phyloP scores from a whole-genome alignment of 2,888 invertebrate genomes.

The Buathra laborator region DNA sequence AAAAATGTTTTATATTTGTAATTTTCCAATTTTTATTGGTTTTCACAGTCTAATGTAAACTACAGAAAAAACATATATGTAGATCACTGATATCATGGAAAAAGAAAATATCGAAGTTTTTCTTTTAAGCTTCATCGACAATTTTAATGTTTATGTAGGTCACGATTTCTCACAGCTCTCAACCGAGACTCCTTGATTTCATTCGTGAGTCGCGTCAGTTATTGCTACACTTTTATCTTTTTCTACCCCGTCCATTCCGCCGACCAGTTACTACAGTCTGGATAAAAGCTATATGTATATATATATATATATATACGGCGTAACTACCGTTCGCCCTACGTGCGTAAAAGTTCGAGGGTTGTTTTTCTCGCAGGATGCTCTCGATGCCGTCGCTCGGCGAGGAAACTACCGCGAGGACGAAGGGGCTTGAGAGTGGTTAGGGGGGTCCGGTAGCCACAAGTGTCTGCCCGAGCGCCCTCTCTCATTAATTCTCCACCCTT shows the following conservation, averaged over 20 bases:
- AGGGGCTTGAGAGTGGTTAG: conserved; percentile 68
- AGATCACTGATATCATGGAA: too few species aligned
- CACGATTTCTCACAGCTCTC: not conserved
- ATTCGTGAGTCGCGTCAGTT: not conserved
- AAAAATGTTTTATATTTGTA: too few species aligned
- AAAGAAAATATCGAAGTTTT: not conserved
- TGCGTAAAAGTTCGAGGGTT: conserved; percentile 38
- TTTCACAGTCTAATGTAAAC: too few species aligned
- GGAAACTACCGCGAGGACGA: conserved; percentile 17
- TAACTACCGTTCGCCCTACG: conserved; percentile 5
- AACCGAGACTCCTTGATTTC: not conserved
- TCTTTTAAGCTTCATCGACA: not conserved
- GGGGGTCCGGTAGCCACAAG: conserved; percentile 85
- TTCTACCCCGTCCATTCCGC: not conserved
- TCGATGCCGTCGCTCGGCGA: conserved; percentile 18
- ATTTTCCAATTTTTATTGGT: too few species aligned
- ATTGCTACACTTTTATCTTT: conserved; percentile 6
- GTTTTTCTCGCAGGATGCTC: conserved; percentile 42
- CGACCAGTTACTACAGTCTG: not conserved
- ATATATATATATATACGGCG: not conserved
- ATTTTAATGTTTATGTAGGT: not conserved
- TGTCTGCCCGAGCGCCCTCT: conserved; percentile 85
- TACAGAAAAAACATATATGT: too few species aligned
- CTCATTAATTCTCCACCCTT: conserved; percentile 85
- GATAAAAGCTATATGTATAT: not conserved